Base-by-base conservation (phyloP, 1,140 invertebrate genomes). In the Delia radicum region DNA sequence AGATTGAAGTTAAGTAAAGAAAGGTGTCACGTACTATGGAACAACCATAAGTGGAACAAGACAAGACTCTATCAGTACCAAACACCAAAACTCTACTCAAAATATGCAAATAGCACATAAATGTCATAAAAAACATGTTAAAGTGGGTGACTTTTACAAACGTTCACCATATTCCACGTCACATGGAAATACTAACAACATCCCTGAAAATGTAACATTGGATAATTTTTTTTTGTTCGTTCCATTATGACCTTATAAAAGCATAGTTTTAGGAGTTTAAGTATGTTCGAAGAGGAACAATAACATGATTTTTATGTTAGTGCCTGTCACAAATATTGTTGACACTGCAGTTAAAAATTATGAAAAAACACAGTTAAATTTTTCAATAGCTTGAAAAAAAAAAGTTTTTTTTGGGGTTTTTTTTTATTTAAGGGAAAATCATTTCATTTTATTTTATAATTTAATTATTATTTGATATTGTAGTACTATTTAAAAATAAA, bases 51-150 rank as follows among this genome's bases (percentile, higher is more conserved):
- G 65, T 69, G 29, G n/a, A 29, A 65, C n/a, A 24, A 69, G 31
- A 33, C 33, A 33, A 69, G 18, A n/a, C n/a, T n/a, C n/a, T 18
- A 33, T 69, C 29, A 33, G 15, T n/a, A 69, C 7, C 65, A 33
- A 33, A 69, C n/a, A 69, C 10, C 33, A 37, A 33, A 37, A 69
- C 65, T 33, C 29, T 33, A 33, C 29, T 33, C 28, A 69, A 69
- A 37, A 55, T 27, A 69, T 69, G 65, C 65, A 69, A 69, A 69
- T 69, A 69, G 65, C 65, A 69, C 33, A 69, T 69, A 69, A 69
- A 69, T 69, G 65, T 69, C 65, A 69, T n/a, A 31, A 12, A 27
- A 69, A 33, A 24, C 65, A 33, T 69, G 29, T 37, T 69, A 33
- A 37, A 69, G 65, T 69, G 65, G 29, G n/a, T 33, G 31, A 69